Evolutionary conservation across 1,140 invertebrate genomes (phyloP).

Genomic region (Leptopilina clavipes): DNA sequence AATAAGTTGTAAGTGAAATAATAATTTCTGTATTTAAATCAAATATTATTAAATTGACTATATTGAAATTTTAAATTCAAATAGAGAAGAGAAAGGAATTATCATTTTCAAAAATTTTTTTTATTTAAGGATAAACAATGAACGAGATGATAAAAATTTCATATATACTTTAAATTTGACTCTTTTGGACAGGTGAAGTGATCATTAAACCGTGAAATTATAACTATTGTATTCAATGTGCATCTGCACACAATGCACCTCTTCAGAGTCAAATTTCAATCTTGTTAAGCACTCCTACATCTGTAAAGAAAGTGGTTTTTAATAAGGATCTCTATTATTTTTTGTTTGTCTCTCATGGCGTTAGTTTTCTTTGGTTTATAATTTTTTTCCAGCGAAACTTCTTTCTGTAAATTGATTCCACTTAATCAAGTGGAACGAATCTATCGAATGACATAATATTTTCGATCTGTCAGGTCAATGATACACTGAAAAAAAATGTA

Average conservation of each 20-base stretch:
- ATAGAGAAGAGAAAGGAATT: not conserved
- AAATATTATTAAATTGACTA: too few species aligned
- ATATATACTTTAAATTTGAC: not conserved
- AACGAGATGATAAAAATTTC: constrained; percentile 4
- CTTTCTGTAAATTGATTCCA: not conserved
- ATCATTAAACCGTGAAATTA: constrained; percentile 19
- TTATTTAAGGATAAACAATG: not conserved
- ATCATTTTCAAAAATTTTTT: not conserved
- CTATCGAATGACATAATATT: too few species aligned
- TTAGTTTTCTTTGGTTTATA: not conserved
- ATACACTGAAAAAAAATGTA: too few species aligned
- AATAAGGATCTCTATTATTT: not conserved
- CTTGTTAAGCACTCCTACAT: constrained; percentile 21
- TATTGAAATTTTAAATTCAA: not conserved
- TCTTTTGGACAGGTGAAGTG: not conserved
- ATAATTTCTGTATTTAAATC: too few species aligned
- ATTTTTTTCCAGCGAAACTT: not conserved
- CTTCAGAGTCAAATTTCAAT: not conserved
- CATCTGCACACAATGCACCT: constrained; percentile 17
- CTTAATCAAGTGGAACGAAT: constrained; percentile 18
- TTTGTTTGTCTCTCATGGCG: not conserved
- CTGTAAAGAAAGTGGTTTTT: not conserved
- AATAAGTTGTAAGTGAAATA: too few species aligned
- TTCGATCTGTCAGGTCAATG: too few species aligned
- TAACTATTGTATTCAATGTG: constrained; percentile 8